Evolutionary conservation across 2,888 invertebrate species (phyloP), one percentile per base, ranked within the genome.

Genomic region (Ametastegia equiseti): DNA sequence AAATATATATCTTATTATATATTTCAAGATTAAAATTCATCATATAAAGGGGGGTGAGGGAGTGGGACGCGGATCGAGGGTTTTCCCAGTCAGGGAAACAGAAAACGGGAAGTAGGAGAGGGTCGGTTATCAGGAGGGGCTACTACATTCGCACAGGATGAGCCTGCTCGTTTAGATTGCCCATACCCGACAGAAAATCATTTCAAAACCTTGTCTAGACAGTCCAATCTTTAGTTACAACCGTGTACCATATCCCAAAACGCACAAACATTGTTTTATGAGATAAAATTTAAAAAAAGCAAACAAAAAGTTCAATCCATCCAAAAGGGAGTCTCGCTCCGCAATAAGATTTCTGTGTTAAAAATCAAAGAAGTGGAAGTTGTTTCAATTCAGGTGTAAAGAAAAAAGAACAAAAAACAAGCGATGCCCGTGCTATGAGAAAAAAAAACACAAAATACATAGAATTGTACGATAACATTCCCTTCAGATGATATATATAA

Each of bases 1-100:
- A 90, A 89, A 90, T 91, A 91, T 89, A 90, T 88, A 89, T 87
- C 83, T 85, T 83, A 82, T 83, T 82, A 83, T 80, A 83, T 83
- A 81, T 86, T 81, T 71, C 80, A 82, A 88, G 86, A 86, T 88
- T 87, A 88, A 88, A 88, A 88, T 87, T 87, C 86, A 88, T 87
- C 86, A 84, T 87, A 83, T 86, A 86, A 86, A 84, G 84, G 85
- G 84, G 78, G 5, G 11, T 7, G 3, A 7, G 33, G 23, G 19
- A 19, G 54, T 33, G 19, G 65, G 39, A n/a, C n/a, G n/a, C n/a
- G n/a, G n/a, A n/a, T n/a, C n/a, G n/a, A n/a, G 9, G 54, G 54
- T 7, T 15, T 15, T 54, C 0, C 9, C 6, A 23, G 23, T 33
- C 9, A 19, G 75, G 75, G 54, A 54, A 75, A 75, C 75, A 75